Evolutionary conservation across 1,140 invertebrate species (phyloP), one percentile per base, ranked within the genome.

Genomic region (Ephestia elutella): DNA sequence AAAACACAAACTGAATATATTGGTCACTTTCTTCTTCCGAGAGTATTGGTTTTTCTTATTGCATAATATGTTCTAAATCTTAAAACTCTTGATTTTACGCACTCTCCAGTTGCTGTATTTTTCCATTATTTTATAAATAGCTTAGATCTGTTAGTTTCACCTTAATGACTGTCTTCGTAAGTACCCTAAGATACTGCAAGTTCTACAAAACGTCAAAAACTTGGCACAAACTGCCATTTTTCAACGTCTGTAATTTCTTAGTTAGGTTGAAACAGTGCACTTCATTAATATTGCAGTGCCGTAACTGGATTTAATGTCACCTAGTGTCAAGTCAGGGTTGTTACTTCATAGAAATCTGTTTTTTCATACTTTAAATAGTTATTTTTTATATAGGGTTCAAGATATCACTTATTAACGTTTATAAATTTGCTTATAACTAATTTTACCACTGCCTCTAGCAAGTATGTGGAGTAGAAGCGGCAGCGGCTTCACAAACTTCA

Each of bases 211-310:
- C 66, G 73, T 73, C 71, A 70, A 76, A 73, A 79, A 76, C 70
- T 79, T 67, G 58, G 62, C 32, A 58, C 17, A 62, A 78, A 73
- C 62, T 73, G 72, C 70, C 75, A 81, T 81, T 76, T 81, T 79
- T 81, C 76, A 79, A 75, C 69, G 71, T 76, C 75, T 56, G 59
- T 69, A 66, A 68, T 68, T 66, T 61, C 59, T 61, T 61, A 30
- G 59, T 66, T 67, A 77, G 65, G 72, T 71, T 70, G 59, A 73
- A 70, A 71, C 57, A 44, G 38, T 44, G 38, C 38, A 44, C 38
- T 62, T 66, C 65, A 66, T 66, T 62, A 66, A 66, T 57, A 55
- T 62, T 66, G 58, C 50, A 62, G 30, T 56, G 44, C 19, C 38
- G 38, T 18, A 56, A 17, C 28, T 59, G 48, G 54, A 65, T 44